These are phyloP conservation scores for Menura novaehollandiae DNA, from an alignment of 2,113 vertebrate species.

Conservation along the genomic window DNA sequence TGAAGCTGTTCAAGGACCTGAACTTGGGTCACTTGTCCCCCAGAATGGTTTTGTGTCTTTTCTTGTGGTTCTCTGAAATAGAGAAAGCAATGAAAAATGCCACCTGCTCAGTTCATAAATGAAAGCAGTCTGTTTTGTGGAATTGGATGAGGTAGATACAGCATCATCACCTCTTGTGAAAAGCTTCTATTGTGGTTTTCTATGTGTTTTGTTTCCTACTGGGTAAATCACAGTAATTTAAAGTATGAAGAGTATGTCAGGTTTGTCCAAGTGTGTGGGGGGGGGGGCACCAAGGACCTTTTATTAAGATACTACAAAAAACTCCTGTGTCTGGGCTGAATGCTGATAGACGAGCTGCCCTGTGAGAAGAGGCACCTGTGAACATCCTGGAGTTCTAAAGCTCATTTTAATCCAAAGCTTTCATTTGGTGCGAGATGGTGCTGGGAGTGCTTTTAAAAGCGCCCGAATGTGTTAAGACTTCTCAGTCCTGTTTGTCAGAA, in stretches of 20 bases:
- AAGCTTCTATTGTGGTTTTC: background rate
- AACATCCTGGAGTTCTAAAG: background rate
- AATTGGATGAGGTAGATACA: background rate
- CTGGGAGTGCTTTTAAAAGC: background rate
- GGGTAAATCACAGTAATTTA: background rate
- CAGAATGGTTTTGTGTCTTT: background rate
- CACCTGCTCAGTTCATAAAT: background rate
- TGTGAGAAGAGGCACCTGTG: background rate
- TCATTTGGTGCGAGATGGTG: background rate
- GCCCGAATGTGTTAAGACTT: background rate
- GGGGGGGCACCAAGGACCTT: background rate
- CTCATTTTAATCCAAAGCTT: background rate
- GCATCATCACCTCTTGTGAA: background rate
- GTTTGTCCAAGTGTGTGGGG: background rate
- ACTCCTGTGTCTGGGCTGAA: background rate
- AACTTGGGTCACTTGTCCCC: background rate
- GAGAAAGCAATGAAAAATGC: background rate
- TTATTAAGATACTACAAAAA: background rate
- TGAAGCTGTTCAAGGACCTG: background rate
- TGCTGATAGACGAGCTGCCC: background rate
- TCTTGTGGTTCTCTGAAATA: background rate
- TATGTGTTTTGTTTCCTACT: background rate
- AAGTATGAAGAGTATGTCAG: background rate
- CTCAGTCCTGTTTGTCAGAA: background rate
- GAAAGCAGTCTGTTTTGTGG: accelerated